These are phyloP conservation scores for Agapornis canus DNA, from an alignment of 2,797 vertebrate species.

Conservation along the genomic window DNA sequence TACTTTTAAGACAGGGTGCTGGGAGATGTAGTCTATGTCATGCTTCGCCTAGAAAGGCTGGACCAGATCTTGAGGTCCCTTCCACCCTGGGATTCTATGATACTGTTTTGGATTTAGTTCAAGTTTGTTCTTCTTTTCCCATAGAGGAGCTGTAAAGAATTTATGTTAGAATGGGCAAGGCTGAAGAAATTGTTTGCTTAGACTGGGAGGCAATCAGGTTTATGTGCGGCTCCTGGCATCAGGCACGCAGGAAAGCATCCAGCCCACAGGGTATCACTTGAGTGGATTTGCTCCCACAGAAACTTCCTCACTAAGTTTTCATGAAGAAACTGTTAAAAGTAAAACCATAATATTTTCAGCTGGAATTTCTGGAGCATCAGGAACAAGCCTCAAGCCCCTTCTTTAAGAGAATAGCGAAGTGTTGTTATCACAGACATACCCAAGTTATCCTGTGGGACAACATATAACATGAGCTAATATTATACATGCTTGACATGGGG, in stretches of 20 bases:
- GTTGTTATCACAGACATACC: accelerated
- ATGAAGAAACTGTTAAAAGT: not conserved
- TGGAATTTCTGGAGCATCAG: not conserved
- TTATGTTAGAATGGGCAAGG: not conserved
- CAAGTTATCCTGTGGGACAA: accelerated
- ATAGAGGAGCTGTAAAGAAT: not conserved
- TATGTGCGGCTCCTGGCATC: accelerated
- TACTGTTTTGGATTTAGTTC: not conserved
- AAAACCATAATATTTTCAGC: not conserved
- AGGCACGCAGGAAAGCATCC: accelerated
- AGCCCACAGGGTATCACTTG: accelerated
- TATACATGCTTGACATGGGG: accelerated
- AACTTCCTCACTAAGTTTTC: not conserved
- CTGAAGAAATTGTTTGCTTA: not conserved
- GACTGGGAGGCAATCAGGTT: not conserved
- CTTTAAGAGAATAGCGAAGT: accelerated
- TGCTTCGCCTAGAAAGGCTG: not conserved
- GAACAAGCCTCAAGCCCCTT: too few relatives aligned
- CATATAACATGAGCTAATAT: accelerated
- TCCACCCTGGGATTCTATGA: not conserved
- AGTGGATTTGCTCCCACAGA: not conserved
- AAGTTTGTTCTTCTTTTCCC: not conserved
- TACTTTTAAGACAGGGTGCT: not conserved
- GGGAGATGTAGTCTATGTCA: not conserved
- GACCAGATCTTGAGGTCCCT: not conserved